Conservation (phyloP, 1,140 invertebrate genomes). For the Drosophila burlai region DNA sequence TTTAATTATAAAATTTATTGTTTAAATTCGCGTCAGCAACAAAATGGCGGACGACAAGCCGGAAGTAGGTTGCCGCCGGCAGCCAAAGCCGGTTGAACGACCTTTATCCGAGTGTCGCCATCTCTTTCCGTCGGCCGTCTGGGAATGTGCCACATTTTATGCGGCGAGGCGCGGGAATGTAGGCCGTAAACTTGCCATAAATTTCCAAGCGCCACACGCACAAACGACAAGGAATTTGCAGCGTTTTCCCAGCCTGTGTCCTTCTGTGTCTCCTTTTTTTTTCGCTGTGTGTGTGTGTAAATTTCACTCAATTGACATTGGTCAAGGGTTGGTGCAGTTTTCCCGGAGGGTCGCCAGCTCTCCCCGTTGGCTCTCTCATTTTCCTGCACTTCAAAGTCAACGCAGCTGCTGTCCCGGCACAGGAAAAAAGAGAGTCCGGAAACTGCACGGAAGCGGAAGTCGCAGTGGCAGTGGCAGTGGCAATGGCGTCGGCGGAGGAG, state of each 20-base stretch:
- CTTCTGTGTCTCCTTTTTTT: constrained; percentile 13
- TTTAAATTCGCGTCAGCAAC: constrained; percentile 66
- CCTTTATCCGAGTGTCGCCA: constrained; percentile 32
- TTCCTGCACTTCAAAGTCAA: constrained; percentile 77
- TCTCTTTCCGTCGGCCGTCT: constrained; percentile 28
- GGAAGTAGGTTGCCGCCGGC: constrained; percentile 70
- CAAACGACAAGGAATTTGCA: constrained; percentile 56
- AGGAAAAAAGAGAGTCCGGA: constrained; percentile 61
- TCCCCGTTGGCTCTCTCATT: constrained; percentile 41
- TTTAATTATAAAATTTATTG: constrained; percentile 83
- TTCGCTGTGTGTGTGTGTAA: constrained; percentile 45
- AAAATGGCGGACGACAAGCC: constrained; percentile 71
- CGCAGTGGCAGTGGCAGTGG: constrained; percentile 68
- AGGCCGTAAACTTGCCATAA: constrained; percentile 76
- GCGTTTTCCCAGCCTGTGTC: constrained; percentile 37
- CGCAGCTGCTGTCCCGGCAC: constrained; percentile 69
- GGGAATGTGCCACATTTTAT: constrained; percentile 79
- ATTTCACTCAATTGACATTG: constrained; percentile 79
- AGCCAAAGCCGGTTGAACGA: constrained; percentile 73
- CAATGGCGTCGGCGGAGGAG: constrained; percentile 22
- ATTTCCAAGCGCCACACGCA: constrained; percentile 58
- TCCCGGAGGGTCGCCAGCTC: constrained; percentile 26
- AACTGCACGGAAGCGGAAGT: constrained; percentile 82
- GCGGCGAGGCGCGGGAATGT: constrained; percentile 57
- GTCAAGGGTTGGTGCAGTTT: constrained; percentile 27